Evolutionary conservation across 2,797 vertebrate species (phyloP).

Genomic region (Poeciliopsis turneri): DNA sequence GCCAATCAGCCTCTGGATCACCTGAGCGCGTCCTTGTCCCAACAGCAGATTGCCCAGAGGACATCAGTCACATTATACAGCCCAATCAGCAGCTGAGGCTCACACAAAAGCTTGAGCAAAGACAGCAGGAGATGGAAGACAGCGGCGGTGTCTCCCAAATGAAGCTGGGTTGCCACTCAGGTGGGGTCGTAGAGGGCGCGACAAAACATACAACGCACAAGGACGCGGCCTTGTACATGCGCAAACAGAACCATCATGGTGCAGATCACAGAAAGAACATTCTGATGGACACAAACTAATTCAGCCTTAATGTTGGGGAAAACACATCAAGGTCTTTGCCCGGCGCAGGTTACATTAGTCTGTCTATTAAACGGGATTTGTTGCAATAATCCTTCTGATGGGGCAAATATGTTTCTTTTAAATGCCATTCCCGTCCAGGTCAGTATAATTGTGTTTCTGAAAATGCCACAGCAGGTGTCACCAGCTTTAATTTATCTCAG

Average conservation of each 20-base stretch:
- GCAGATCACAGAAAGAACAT: conserved; percentile 35
- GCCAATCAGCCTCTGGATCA: conserved; percentile 76
- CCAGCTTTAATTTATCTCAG: conserved; percentile 70
- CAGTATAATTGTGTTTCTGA: conserved; percentile 75
- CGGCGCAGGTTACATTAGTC: conserved; percentile 39
- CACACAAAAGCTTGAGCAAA: conserved; percentile 65
- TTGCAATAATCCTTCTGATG: conserved; percentile 59
- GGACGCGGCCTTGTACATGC: conserved; percentile 52
- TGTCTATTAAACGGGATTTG: conserved; percentile 59
- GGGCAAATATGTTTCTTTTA: conserved; percentile 70
- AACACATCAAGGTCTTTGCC: conserved; percentile 51
- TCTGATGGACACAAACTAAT: conserved; percentile 24
- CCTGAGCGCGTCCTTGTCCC: conserved; percentile 72
- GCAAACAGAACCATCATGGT: conserved; percentile 15
- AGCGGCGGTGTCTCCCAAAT: conserved; percentile 62
- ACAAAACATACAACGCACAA: conserved; percentile 54
- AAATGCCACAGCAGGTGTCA: conserved; percentile 77
- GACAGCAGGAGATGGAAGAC: conserved; percentile 63
- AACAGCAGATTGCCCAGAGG: conserved; percentile 75
- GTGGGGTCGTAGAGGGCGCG: conserved; percentile 51
- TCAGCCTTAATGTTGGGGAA: conserved; percentile 18
- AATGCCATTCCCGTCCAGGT: conserved; percentile 75
- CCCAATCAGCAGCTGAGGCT: conserved; percentile 69
- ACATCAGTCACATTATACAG: conserved; percentile 77
- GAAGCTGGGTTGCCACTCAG: conserved; percentile 67